Base-by-base conservation (phyloP, 2,888 invertebrate genomes). In the Helleia helle region DNA sequence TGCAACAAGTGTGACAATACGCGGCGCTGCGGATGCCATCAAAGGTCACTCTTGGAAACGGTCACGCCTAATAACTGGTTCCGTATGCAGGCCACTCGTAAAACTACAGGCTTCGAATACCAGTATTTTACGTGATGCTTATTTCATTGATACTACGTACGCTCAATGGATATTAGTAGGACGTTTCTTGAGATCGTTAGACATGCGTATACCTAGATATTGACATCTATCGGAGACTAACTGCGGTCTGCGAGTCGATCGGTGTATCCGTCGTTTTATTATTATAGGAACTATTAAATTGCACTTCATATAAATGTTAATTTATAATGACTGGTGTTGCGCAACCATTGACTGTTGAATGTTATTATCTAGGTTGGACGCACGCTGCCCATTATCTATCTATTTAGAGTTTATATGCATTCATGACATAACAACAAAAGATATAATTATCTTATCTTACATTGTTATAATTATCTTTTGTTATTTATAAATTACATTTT, bases 51-150 rank as follows among this genome's bases (percentile, higher is more conserved):
- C 77, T 80, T 80, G 79, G 68, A 83, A 79, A 83, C 80, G 81
- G 81, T 83, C 81, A 83, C 84, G 77, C 79, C 84, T 84, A 84
- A 83, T 81, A 83, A 84, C 84, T 83, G 83, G 84, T 81, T 84
- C n/a, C 80, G 75, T 74, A 76, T 74, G 81, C 75, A 79, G 72
- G 71, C 74, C 69, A 72, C 71, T 74, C 74, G 70, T 77, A 77
- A 75, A 79, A 75, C 77, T 72, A 73, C 71, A 65, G 63, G 71
- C 75, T 69, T 69, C 66, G 70, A 68, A 71, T 81, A 79, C 77
- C 72, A 70, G 75, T 79, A 75, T 81, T 73, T 73, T 75, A 75
- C 79, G 73, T 64, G 71, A 67, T 71, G 74, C 77, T 79, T 76
- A 74, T 74, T 71, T 66, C 65, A 71, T 65, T 66, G 67, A 74